Evolutionary conservation across 2,797 vertebrate genomes (phyloP).

Genomic region (Eupleurogrammus muticus): DNA sequence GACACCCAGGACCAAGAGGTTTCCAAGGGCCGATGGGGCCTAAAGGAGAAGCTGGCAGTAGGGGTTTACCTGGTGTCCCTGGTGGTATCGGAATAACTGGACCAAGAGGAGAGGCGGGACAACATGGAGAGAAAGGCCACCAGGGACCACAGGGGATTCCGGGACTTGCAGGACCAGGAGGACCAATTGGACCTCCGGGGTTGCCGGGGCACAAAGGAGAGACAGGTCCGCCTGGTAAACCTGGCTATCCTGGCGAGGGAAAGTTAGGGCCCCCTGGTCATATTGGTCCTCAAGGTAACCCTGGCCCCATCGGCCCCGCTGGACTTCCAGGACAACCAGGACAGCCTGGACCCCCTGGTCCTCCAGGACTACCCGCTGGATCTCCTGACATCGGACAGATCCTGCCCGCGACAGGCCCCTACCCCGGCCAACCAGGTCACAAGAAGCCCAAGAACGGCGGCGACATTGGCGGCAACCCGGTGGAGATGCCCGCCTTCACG

Average conservation of each 20-base stretch:
- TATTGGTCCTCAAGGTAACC: slow-evolving; percentile 90
- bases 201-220: slow-evolving; percentile 92
- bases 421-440: slow-evolving; percentile 84
- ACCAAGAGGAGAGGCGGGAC: slow-evolving; percentile 88
- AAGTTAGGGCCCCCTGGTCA: slow-evolving; percentile 88
- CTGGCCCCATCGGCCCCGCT: slow-evolving; percentile 88
- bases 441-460: slow-evolving; percentile 86
- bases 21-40: slow-evolving; percentile 91
- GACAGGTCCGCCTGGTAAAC: slow-evolving; percentile 87
- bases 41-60: slow-evolving; percentile 90
- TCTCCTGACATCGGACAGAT: slow-evolving; percentile 87
- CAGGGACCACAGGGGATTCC: slow-evolving; percentile 95
- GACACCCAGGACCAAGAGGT: slow-evolving; percentile 90
- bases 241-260: slow-evolving; percentile 91
- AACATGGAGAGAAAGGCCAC: slow-evolving; percentile 87
- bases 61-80: slow-evolving; percentile 88
- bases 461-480: slow-evolving; percentile 55
- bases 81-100: slow-evolving; percentile 88
- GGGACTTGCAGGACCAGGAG: slow-evolving; percentile 91
- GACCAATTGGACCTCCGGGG: slow-evolving; percentile 94
- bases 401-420: slow-evolving; percentile 87
- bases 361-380: slow-evolving; percentile 85
- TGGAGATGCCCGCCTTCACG: slow-evolving; percentile 94
- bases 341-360: slow-evolving; percentile 91
- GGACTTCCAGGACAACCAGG: slow-evolving; percentile 92